Percentiles rank a stretch among this genome's conserved stretches.
These are phyloP conservation scores for Sinodicranocentrus sp. DNA, from an alignment of 2,888 invertebrate species.

Conservation along the genomic window DNA sequence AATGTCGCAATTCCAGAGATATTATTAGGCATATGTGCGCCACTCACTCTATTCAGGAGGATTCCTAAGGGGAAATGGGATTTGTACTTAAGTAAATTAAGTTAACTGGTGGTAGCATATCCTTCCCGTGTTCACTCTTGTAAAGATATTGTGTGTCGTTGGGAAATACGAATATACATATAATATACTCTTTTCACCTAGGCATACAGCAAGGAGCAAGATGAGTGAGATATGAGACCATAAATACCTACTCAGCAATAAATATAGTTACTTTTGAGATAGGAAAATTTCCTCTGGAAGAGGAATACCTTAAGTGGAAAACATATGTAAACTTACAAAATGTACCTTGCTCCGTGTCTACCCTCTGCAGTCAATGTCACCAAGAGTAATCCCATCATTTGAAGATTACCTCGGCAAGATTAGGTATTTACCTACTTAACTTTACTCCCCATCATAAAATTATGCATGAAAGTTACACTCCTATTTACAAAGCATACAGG, in stretches of 20 bases:
- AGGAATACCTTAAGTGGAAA: too few species aligned
- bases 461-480: slow-evolving; percentile 24
- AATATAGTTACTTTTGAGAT: slow-evolving; percentile 46
- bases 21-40: slow-evolving; percentile 8
- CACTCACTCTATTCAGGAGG: slow-evolving; percentile 15
- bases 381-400: slow-evolving; percentile 51
- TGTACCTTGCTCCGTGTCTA: too few species aligned
- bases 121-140: slow-evolving; percentile 14
- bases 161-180: background rate
- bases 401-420: slow-evolving; percentile 42
- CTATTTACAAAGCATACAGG: too few species aligned
- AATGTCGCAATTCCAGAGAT: slow-evolving; percentile 56
- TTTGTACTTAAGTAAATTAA: slow-evolving; percentile 67
- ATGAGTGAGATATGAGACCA: slow-evolving; percentile 58
- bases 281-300: too few species aligned
- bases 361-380: slow-evolving; percentile 54
- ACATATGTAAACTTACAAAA: too few species aligned
- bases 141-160: background rate
- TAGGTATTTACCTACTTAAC: slow-evolving; percentile 39
- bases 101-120: slow-evolving; percentile 46
- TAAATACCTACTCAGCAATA: slow-evolving; percentile 53
- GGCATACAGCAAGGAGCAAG: slow-evolving; percentile 17
- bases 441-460: slow-evolving; percentile 27
- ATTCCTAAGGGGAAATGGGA: slow-evolving; percentile 64
- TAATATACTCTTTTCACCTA: background rate